Evolutionary conservation across 2,888 invertebrate genomes (phyloP).

Genomic region (Eutolmus rufibarbis): DNA sequence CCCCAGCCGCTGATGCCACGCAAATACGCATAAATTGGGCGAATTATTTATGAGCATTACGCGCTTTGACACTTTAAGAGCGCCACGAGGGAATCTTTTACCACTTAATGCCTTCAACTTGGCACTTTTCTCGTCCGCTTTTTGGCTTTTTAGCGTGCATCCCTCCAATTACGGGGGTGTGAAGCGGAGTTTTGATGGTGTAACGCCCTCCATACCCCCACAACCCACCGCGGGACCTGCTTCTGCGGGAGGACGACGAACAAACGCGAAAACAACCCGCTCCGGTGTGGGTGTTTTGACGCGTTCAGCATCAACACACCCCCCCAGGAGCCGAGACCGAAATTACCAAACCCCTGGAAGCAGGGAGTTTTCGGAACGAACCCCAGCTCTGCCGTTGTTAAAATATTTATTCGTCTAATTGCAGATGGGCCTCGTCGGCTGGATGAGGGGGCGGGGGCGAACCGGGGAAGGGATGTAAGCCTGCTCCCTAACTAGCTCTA

Average conservation of each 20-base stretch:
- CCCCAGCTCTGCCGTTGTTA: constrained; percentile 14
- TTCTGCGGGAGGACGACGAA: background rate
- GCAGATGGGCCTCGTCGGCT: background rate
- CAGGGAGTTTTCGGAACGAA: background rate
- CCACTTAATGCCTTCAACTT: constrained; percentile 27
- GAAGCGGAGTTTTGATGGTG: constrained; percentile 2
- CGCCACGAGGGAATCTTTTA: constrained; percentile 31
- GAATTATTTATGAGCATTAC: constrained; percentile 43
- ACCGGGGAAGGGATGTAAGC: background rate
- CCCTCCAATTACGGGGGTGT: constrained; percentile 42
- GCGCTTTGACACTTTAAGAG: constrained; percentile 43
- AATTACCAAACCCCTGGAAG: background rate
- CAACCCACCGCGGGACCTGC: no score
- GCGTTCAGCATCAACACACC: background rate
- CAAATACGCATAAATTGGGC: constrained; percentile 34
- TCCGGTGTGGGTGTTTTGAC: background rate
- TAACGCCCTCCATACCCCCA: background rate
- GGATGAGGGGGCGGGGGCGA: background rate
- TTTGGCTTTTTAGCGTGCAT: constrained; percentile 39
- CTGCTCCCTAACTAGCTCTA: background rate
- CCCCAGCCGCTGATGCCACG: background rate
- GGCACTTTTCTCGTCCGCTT: constrained; percentile 34
- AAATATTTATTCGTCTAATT: constrained; percentile 41
- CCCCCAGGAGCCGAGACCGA: background rate
- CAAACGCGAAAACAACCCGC: background rate